phyloP scores from a whole-genome alignment of 2,113 vertebrate species.

The Anoura caudifer region DNA sequence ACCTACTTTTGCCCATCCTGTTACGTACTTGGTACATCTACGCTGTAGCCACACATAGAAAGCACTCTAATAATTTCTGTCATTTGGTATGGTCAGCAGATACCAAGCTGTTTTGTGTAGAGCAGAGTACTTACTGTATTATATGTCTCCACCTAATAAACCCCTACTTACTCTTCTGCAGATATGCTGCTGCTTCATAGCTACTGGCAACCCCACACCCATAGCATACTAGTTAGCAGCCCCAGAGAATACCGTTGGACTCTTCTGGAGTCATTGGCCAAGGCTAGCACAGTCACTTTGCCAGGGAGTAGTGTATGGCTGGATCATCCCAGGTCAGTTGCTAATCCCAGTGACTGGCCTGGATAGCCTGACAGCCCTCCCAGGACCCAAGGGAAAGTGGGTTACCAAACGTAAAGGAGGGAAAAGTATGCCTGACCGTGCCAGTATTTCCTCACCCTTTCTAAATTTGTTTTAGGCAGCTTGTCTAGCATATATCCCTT shows the following conservation, averaged over 20 bases:
- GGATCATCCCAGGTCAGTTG: not conserved
- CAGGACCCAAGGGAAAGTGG: not conserved
- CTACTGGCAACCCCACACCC: not conserved
- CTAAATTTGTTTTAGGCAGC: not conserved
- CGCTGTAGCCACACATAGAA: not conserved
- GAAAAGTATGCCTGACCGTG: not conserved
- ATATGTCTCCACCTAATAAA: not conserved
- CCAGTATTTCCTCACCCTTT: conserved; percentile 7
- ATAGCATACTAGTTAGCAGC: not conserved
- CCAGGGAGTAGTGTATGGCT: not conserved
- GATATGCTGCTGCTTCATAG: not conserved
- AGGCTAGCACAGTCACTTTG: not conserved
- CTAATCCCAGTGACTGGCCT: not conserved
- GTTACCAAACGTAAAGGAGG: conserved; percentile 19
- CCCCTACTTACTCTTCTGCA: not conserved
- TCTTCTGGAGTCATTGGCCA: not conserved
- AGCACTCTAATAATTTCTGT: not conserved
- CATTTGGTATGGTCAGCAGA: not conserved
- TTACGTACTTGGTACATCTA: not conserved
- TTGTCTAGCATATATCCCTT: not conserved
- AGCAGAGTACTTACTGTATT: not conserved
- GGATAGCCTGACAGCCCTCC: not conserved
- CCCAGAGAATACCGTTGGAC: not conserved
- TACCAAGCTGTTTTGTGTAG: not conserved
- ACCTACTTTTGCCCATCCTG: not conserved